Base-by-base conservation (phyloP, 2,797 vertebrate genomes). In the Neomorphus geoffroyi region DNA sequence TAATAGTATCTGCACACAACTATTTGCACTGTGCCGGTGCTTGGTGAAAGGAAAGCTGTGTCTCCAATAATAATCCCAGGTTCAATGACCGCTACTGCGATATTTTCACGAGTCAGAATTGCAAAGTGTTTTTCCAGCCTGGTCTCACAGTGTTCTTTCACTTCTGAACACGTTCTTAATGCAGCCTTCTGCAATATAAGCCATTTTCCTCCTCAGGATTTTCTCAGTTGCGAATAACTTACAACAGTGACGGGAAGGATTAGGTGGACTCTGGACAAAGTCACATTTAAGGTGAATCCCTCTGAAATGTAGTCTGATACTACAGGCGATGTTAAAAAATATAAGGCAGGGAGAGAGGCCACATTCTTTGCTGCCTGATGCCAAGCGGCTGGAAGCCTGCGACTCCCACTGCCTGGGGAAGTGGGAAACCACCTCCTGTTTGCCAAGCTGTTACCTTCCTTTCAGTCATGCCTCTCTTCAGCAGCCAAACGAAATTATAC, bases 381-480 rank as follows among this genome's bases (percentile, higher is more conserved):
- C 60, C 72, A 93, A 5, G 33, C 61, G 74, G 48, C 81, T 60
- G 89, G 75, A 83, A 93, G 28, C 21, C 39, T 67, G 33, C 73
- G 72, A 73, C 50, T 88, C 72, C 82, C 0, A 0, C 72, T 80
- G 80, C 82, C 71, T 41, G 43, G 45, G n/a, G 61, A 90, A 67
- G 82, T 80, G 75, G 90, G 86, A 94, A 93, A 74, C 75, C 72
- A 80, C 61, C 61, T 91, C 50, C 18, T 0, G 4, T 61, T 87
- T 89, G 75, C 79, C 95, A 93, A 88, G 82, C 75, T 94, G 82
- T 69, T 61, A 65, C 67, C 81, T 70, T 92, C 37, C 80, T 72
- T 93, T 82, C 71, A 71, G 64, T 85, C 83, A 85, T 0, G 1
- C 66, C 48, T 73, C n/a, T 57, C 79, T 85, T 58, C 65, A 92